A percentile compares a stretch with the other conserved stretches of the same genome.
These are phyloP conservation scores for Anthopleura xanthogrammica DNA, from an alignment of 92 coral and sea anemone genomes.

Conservation along the genomic window DNA sequence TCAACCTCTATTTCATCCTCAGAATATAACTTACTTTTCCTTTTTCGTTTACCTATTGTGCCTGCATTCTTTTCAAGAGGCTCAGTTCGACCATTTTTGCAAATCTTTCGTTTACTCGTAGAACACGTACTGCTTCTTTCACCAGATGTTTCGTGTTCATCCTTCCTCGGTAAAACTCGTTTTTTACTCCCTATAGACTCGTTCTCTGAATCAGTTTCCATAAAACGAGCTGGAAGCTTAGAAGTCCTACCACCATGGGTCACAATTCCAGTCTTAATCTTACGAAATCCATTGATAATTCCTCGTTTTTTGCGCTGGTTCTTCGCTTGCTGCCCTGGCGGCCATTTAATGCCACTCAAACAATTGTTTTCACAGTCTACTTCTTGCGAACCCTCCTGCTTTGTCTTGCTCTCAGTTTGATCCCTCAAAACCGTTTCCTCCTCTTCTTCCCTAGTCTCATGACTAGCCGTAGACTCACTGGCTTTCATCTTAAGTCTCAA, in stretches of 20 bases:
- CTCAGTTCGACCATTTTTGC: conserved; percentile 78
- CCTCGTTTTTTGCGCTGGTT: conserved; percentile 54
- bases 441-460: conserved; percentile 62
- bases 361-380: conserved; percentile 87
- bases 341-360: conserved; percentile 98
- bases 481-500: conserved; percentile 59
- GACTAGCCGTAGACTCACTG: conserved; percentile 65
- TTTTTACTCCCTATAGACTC: conserved; percentile 56
- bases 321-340: conserved; percentile 93
- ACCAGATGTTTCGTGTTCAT: conserved; percentile 54
- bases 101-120: conserved; percentile 48
- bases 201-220: conserved; percentile 91
- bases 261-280: conserved; percentile 60
- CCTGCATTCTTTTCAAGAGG: conserved; percentile 57
- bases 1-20: conserved; percentile 37
- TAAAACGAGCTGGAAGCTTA: conserved; percentile 86
- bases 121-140: conserved; percentile 51
- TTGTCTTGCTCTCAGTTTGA: conserved; percentile 49
- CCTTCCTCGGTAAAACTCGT: conserved; percentile 37
- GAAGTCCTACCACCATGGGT: conserved; percentile 92
- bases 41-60: conserved; percentile 12
- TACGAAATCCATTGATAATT: conserved; percentile 79
- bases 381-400: conserved; percentile 71
- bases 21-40: conserved; percentile 26
- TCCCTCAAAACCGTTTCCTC: conserved; percentile 58